Conservation (phyloP, 2,888 invertebrate genomes). For the Falcaria lacertinaria region DNA sequence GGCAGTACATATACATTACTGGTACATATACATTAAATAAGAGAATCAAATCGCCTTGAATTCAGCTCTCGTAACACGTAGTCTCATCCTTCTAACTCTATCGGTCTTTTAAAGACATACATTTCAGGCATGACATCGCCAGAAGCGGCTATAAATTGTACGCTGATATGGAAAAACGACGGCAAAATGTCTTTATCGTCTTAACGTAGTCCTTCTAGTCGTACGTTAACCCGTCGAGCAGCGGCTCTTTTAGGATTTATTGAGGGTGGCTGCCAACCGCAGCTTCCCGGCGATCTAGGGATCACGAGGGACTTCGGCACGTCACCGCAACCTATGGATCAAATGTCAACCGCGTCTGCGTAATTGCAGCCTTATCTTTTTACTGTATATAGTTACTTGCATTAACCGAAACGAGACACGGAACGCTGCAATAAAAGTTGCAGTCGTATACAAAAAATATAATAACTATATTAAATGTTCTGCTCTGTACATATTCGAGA, state of each 20-base stretch:
- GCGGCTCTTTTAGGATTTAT: conserved; percentile 38
- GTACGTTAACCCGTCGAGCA: conserved; percentile 29
- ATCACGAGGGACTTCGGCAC: conserved; percentile 45
- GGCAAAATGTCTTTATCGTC: conserved; percentile 53
- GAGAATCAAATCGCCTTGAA: conserved; percentile 4
- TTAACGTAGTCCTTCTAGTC: conserved; percentile 32
- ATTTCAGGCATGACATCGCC: conserved; percentile 56
- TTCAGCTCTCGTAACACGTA: conserved; percentile 41
- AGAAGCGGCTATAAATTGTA: conserved; percentile 56
- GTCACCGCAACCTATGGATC: conserved; percentile 43
- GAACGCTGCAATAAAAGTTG: conserved; percentile 20
- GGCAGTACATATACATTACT: no score
- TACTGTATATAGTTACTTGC: conserved; percentile 33
- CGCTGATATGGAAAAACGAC: conserved; percentile 56
- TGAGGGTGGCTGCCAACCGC: conserved; percentile 48
- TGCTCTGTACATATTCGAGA: neutral
- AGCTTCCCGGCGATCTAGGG: conserved; percentile 62
- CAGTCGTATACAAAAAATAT: neutral
- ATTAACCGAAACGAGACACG: conserved; percentile 31
- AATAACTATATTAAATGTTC: neutral
- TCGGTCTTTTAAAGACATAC: conserved; percentile 50
- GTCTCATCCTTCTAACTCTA: conserved; percentile 38
- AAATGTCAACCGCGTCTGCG: conserved; percentile 62
- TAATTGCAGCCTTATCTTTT: conserved; percentile 54
- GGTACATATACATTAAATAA: no score